Evolutionary conservation across 37 sponge, comb jelly and placozoan species (phyloP), one percentile per base, ranked within the genome.

Genomic region (Corticium candelabrum): DNA sequence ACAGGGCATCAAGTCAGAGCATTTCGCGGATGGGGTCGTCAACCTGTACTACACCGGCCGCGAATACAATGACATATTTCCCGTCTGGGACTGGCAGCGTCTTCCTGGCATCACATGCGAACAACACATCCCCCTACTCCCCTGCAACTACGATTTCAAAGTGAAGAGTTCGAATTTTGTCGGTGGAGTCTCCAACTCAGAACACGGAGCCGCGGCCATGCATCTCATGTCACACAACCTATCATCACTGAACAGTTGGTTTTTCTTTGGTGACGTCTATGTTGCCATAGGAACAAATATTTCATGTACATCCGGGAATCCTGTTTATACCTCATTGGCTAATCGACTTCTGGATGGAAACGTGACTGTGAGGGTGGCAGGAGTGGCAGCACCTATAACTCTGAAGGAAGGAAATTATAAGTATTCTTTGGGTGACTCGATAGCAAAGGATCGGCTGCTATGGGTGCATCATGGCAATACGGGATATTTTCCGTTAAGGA

Each of bases 51-150:
- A 29, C 29, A 70, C 7, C 73, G 73, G 73, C 73, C 4, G 36
- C 73, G 73, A 70, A 15, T 70, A 70, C 73, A 5, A 70, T 7
- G 31, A 70, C 73, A 34, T 15, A 7, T 70, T 29, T 32, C 73
- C 73, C 31, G 73, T 15, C 31, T 70, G 73, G 73, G 31, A 70
- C 21, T 70, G 73, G 73, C 7, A 15, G 29, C 73, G 7, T 4
- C 5, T 70, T 7, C 73, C 73, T 32, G 73, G 73, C 5, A 35
- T 32, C 4, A 70, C 73, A 21, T 50, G 62, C 62, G 62, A 50
- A 21, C 62, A 50, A 21, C 15, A 50, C 21, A 50, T 50, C 21
- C 62, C 62, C 15, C 62, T 50, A 27, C 62, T 50, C 62, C 21
- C 62, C 15, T 50, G 62, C 62, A 21, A 50, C 11, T 21, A 50